phyloP scores from a whole-genome alignment of 2,888 invertebrate genomes.

The Caenorhabditis becei region DNA sequence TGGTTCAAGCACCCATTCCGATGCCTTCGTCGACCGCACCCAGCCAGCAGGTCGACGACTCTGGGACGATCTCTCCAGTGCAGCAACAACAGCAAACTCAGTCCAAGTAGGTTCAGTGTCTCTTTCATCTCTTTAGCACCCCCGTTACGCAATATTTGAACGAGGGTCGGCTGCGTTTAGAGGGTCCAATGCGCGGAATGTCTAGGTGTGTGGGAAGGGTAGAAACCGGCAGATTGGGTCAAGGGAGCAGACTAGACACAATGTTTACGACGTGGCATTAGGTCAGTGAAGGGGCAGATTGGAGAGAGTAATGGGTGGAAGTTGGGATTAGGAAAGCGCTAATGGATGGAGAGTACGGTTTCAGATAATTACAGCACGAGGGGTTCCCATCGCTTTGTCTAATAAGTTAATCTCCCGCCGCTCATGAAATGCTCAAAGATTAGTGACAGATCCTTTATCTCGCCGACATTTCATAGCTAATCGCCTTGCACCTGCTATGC shows the following conservation, averaged over 20 bases:
- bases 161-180: not conserved
- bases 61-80: conserved; percentile 16
- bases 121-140: not conserved
- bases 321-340: not conserved
- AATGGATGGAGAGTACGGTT: too few relatives aligned
- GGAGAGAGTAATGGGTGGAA: not conserved
- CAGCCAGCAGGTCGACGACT: too few relatives aligned
- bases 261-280: not conserved
- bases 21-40: too few relatives aligned
- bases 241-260: not conserved
- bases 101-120: not conserved
- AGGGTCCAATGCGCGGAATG: not conserved
- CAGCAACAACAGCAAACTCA: not conserved
- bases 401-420: too few relatives aligned
- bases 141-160: not conserved
- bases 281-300: conserved; percentile 28
- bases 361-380: too few relatives aligned
- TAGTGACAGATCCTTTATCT: too few relatives aligned
- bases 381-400: too few relatives aligned
- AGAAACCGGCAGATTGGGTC: too few relatives aligned
- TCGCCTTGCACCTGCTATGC: too few relatives aligned
- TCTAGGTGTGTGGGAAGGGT: not conserved
- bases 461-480: too few relatives aligned
- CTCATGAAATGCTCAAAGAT: too few relatives aligned
- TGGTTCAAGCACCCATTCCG: too few relatives aligned